Percentiles rank a stretch among this genome's conserved stretches.
Conservation (phyloP, 2,888 invertebrate genomes). For the Trimorus sp. region DNA sequence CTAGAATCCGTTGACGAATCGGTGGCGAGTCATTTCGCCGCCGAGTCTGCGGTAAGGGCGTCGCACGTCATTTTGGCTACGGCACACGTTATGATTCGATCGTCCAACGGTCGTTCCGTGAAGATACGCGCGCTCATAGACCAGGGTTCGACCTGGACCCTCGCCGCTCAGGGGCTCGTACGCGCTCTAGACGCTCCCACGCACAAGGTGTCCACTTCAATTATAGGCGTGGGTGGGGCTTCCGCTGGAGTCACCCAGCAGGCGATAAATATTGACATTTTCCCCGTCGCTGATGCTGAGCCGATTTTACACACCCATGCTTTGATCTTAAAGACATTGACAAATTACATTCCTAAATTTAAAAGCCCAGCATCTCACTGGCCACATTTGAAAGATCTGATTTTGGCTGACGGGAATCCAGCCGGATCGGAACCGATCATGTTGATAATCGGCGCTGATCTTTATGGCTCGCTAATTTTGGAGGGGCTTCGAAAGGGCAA, state of each 20-base stretch:
- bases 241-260: background rate
- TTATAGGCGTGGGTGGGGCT: background rate
- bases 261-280: background rate
- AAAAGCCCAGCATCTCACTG: background rate
- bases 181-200: background rate
- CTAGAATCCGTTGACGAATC: too few relatives aligned
- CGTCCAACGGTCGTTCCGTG: background rate
- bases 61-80: background rate
- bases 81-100: background rate
- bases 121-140: background rate
- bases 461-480: background rate
- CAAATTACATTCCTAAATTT: too few relatives aligned
- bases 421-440: background rate
- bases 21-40: too few relatives aligned
- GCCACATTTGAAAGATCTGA: background rate
- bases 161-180: background rate
- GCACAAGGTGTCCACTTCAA: background rate
- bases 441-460: slow-evolving; percentile 13
- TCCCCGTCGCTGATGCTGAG: too few relatives aligned
- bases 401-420: background rate
- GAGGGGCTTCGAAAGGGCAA: slow-evolving; percentile 7
- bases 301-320: too few relatives aligned
- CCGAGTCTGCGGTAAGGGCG: too few relatives aligned
- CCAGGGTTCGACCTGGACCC: slow-evolving; percentile 1
- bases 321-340: too few relatives aligned